phyloP scores from a whole-genome alignment of 2,113 vertebrate genomes.

The Pelmatolapia mariae region DNA sequence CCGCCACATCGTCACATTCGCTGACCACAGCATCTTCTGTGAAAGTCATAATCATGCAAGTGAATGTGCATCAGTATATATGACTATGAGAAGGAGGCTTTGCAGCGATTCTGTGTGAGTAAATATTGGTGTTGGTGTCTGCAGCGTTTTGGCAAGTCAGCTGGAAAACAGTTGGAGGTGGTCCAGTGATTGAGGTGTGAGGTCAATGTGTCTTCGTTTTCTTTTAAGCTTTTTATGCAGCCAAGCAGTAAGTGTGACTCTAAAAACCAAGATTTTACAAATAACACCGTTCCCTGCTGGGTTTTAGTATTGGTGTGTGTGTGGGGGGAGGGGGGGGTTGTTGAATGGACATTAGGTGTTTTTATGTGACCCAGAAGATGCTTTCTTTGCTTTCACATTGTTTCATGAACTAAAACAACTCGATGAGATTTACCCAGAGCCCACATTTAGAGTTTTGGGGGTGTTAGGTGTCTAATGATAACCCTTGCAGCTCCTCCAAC shows the following conservation, averaged over 20 bases:
- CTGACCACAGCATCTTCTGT: background rate
- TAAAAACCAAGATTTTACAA: background rate
- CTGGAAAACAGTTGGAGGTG: conserved; percentile 28
- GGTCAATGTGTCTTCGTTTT: background rate
- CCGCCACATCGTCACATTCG: background rate
- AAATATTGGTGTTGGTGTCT: background rate
- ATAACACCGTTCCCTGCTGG: background rate
- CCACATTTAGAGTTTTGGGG: conserved; percentile 10
- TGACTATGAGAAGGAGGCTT: background rate
- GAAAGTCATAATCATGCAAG: background rate
- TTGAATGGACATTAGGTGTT: background rate
- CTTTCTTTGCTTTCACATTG: background rate
- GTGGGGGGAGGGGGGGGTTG: accelerated
- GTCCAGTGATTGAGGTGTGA: conserved; percentile 15
- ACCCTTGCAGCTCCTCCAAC: conserved; percentile 33
- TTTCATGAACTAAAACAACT: background rate
- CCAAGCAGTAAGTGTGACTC: background rate
- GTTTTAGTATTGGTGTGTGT: background rate
- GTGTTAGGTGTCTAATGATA: conserved; percentile 29
- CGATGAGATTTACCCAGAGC: background rate
- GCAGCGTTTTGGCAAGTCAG: background rate
- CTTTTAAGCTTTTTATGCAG: background rate
- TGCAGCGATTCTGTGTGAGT: background rate
- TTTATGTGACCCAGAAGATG: background rate
- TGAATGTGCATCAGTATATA: background rate